Evolutionary conservation across 2,113 vertebrate species (phyloP).

Genomic region (Channa argus): DNA sequence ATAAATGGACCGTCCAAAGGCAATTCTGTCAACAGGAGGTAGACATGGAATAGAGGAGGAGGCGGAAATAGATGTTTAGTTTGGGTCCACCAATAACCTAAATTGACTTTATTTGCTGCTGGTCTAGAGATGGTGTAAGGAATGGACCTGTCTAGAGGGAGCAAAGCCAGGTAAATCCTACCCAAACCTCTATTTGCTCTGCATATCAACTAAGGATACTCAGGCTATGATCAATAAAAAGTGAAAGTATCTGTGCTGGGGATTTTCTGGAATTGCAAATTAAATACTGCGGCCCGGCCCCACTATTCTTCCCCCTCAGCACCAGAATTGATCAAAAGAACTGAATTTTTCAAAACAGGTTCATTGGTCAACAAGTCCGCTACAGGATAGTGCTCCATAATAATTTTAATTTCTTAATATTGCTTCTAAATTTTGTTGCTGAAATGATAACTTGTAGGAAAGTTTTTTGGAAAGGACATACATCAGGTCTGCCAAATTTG

Average conservation of each 20-base stretch:
- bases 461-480: no score
- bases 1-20: conserved; percentile 66
- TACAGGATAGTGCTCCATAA: neutral
- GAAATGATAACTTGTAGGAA: no score
- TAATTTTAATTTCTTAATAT: no score
- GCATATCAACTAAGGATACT: conserved; percentile 17
- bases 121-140: conserved; percentile 26
- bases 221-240: conserved; percentile 16
- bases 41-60: conserved; percentile 28
- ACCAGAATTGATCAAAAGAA: neutral
- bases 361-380: neutral
- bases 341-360: neutral
- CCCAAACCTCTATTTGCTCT: conserved; percentile 20
- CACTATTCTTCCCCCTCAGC: neutral
- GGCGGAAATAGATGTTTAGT: conserved; percentile 62
- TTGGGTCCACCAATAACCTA: conserved; percentile 51
- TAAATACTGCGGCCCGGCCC: neutral
- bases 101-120: conserved; percentile 55
- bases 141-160: conserved; percentile 4
- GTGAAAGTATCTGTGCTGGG: conserved; percentile 14
- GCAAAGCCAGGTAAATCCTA: conserved; percentile 34
- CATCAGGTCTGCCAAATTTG: no score
- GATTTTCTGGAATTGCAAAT: conserved; percentile 22
- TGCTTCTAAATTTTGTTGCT: no score
- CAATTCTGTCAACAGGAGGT: conserved; percentile 62